phyloP scores from a whole-genome alignment of 1,140 invertebrate genomes.

The Hydropsyche tenuis region DNA sequence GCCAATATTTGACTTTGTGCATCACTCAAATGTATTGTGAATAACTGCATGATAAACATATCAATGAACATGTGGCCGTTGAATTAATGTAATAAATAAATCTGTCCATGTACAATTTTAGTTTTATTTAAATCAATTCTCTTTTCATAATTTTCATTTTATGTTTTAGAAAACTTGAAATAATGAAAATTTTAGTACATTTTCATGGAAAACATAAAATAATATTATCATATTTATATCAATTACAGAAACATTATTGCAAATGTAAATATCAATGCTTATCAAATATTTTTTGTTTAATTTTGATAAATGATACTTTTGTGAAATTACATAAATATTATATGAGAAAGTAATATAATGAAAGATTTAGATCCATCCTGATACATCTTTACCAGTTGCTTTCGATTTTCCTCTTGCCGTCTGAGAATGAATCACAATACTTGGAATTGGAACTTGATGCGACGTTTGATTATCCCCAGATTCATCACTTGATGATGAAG shows the following conservation, averaged over 20 bases:
- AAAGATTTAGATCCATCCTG: slow-evolving; percentile 67
- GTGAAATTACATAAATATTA: too few relatives aligned
- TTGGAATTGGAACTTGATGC: not conserved
- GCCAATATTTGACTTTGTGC: slow-evolving; percentile 13
- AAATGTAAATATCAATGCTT: too few relatives aligned
- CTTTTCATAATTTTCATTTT: too few relatives aligned
- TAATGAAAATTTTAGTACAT: too few relatives aligned
- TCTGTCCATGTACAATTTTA: slow-evolving; percentile 44
- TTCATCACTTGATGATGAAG: slow-evolving; percentile 3
- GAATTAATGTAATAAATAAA: slow-evolving; percentile 43
- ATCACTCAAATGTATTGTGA: slow-evolving; percentile 29
- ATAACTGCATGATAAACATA: slow-evolving; percentile 20
- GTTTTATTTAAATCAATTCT: slow-evolving; percentile 3
- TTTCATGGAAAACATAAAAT: too few relatives aligned
- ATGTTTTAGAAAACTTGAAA: too few relatives aligned
- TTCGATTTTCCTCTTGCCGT: slow-evolving; percentile 66
- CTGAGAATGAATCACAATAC: not conserved
- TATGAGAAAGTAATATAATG: not conserved
- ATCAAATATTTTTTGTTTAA: too few relatives aligned
- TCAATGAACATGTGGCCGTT: slow-evolving; percentile 30
- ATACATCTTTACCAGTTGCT: slow-evolving; percentile 70
- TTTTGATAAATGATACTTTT: too few relatives aligned
- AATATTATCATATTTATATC: too few relatives aligned
- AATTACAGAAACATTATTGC: not conserved
- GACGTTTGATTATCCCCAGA: not conserved